phyloP scores from a whole-genome alignment of 2,888 invertebrate genomes.

The Baccha elongata region DNA sequence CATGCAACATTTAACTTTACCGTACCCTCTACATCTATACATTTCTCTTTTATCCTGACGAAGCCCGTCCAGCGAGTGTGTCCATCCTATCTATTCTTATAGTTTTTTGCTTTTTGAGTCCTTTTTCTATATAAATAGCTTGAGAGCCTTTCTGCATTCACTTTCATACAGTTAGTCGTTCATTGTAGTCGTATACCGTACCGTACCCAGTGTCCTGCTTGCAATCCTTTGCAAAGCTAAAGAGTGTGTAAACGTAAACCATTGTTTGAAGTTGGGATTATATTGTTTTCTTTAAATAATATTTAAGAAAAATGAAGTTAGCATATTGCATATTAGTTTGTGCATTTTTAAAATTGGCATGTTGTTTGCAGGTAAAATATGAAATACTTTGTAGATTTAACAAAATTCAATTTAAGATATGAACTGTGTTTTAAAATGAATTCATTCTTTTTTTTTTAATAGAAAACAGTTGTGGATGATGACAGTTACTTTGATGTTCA shows the following conservation, averaged over 20 bases:
- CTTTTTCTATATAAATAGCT: conserved; percentile 67
- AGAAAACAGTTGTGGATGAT: conserved; percentile 60
- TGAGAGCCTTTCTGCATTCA: conserved; percentile 63
- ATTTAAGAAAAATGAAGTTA: conserved; percentile 49
- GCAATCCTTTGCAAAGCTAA: conserved; percentile 18
- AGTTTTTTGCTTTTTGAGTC: conserved; percentile 50
- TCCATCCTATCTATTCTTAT: conserved; percentile 20
- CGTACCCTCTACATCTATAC: conserved; percentile 63
- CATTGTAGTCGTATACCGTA: conserved; percentile 53
- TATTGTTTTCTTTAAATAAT: neutral
- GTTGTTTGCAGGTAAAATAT: conserved; percentile 56
- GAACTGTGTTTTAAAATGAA: neutral
- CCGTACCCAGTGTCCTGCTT: conserved; percentile 19
- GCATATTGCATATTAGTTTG: conserved; percentile 64
- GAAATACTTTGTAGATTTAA: neutral
- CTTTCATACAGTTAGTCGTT: conserved; percentile 56
- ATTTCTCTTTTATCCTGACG: conserved; percentile 59
- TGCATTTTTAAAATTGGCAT: conserved; percentile 55
- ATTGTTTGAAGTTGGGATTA: conserved; percentile 64
- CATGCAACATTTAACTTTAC: conserved; percentile 70
- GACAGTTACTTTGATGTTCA: conserved; percentile 64
- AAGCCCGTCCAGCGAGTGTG: conserved; percentile 10
- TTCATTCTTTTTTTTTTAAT: neutral
- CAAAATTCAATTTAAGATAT: neutral
- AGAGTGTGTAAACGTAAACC: neutral